Evolutionary conservation across 2,888 invertebrate species (phyloP), one percentile per base, ranked within the genome.

Genomic region (Nemotelus nigrinus): DNA sequence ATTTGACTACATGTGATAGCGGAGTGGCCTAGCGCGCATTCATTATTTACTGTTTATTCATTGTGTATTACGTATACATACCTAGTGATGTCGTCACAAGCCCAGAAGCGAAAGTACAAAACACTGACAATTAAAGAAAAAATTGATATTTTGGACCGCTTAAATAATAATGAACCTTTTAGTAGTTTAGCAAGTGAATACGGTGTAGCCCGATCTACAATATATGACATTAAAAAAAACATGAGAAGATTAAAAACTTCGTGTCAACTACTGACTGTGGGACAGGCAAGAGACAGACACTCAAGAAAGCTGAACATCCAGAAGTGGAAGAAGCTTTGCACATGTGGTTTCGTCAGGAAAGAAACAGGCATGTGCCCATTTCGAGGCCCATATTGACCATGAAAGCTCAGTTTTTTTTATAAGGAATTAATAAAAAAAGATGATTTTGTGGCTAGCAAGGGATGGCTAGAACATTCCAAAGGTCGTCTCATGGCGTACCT

Each of bases 251-350:
- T 3, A 44, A 39, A 64, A 64, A 64, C 64, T 64, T 43, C 64
- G 25, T n/a, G 64, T 43, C 43, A 64, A 64, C 47, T 64, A 44
- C 64, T 64, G 64, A 64, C 44, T 64, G 7, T 10, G 60, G 60
- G 39, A 8, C 60, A 25, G 60, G 60, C 10, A 60, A 10, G 2
- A 10, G 60, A 2, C 64, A 64, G 44, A 64, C 64, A 64, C 41
- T 70, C 6, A 70, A 70, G 47, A 70, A 48, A 41, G n/a, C 50
- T 10, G 70, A 70, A 70, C 41, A 70, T 64, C 64, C 70, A 70
- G 41, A 44, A 47, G n/a, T 67, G 39, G 67, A 67, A 67, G n/a
- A n/a, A n/a, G n/a, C n/a, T n/a, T n/a, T n/a, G 67, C 53, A 70
- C 53, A 50, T 53, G 53, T 70, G 70, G 70, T 70, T 70, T n/a